Conservation (phyloP, 2,113 vertebrate species). For the Perca schrenkii region DNA sequence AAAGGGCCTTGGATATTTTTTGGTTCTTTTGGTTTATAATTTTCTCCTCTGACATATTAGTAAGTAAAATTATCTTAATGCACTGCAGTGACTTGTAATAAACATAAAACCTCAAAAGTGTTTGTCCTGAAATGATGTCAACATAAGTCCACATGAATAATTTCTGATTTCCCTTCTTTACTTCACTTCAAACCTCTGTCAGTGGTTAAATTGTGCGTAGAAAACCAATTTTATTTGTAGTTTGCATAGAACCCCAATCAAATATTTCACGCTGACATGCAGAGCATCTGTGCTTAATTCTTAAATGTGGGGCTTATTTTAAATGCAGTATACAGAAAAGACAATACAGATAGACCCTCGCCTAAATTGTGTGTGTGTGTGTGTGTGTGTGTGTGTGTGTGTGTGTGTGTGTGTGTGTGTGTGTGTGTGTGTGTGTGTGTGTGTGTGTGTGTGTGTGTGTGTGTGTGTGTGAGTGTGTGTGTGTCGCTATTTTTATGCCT, state of each 20-base stretch:
- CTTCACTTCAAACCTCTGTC: neutral
- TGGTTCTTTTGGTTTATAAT: neutral
- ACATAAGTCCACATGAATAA: neutral
- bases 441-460: too few relatives aligned
- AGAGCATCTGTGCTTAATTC: neutral
- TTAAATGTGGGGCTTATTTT: neutral
- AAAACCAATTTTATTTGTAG: neutral
- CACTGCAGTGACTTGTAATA: neutral
- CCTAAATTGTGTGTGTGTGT: too few relatives aligned
- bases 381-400: too few relatives aligned
- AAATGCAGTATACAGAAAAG: too few relatives aligned
- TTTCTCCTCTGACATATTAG: neutral
- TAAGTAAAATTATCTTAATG: neutral
- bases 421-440: too few relatives aligned
- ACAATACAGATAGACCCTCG: too few relatives aligned
- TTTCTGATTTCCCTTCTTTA: neutral
- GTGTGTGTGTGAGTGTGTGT: too few relatives aligned
- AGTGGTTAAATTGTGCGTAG: neutral
- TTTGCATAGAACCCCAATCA: neutral
- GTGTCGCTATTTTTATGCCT: too few relatives aligned
- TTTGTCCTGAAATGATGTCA: neutral
- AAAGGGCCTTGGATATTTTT: constrained; percentile 10
- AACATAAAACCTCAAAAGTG: neutral
- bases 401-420: too few relatives aligned
- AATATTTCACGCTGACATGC: neutral